Conservation (phyloP, 2,888 invertebrate species). For the Tetragonula carbonaria region DNA sequence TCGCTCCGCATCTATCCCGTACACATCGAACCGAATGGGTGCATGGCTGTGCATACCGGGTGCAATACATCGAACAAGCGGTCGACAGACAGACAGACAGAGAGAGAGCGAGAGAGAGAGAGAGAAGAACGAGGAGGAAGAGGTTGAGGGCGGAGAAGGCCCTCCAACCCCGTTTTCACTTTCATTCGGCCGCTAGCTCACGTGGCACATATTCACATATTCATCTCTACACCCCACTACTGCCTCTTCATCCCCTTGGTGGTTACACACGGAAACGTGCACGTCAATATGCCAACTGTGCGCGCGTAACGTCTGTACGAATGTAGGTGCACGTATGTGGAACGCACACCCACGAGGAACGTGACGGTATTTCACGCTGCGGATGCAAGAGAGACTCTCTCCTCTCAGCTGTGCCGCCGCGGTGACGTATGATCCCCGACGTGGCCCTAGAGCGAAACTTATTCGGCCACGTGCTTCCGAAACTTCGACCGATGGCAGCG, state of each 20-base stretch:
- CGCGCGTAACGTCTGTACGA: background rate
- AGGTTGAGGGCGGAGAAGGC: slow-evolving; percentile 62
- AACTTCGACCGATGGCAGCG: slow-evolving; percentile 21
- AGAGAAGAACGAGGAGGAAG: slow-evolving; percentile 50
- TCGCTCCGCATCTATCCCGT: slow-evolving; percentile 68
- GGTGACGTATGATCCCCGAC: slow-evolving; percentile 66
- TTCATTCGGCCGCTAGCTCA: slow-evolving; percentile 75
- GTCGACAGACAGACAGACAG: background rate
- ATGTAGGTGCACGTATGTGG: background rate
- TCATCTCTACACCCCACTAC: slow-evolving; percentile 65
- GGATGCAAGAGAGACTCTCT: slow-evolving; percentile 55
- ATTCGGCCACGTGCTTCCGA: slow-evolving; percentile 69
- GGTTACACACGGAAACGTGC: slow-evolving; percentile 48
- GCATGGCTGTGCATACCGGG: slow-evolving; percentile 69
- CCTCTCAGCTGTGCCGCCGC: slow-evolving; percentile 72
- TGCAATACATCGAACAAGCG: slow-evolving; percentile 67
- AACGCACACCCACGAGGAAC: slow-evolving; percentile 27
- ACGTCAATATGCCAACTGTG: background rate
- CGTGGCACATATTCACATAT: slow-evolving; percentile 80
- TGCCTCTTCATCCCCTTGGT: slow-evolving; percentile 60
- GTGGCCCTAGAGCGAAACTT: slow-evolving; percentile 65
- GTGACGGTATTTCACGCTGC: slow-evolving; percentile 62
- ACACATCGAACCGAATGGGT: slow-evolving; percentile 73
- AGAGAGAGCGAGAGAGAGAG: background rate
- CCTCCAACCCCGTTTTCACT: slow-evolving; percentile 79